Percentiles rank a stretch among this genome's conserved stretches.
Conservation (phyloP, 1,140 invertebrate species). For the Drosophila kikkawai region DNA sequence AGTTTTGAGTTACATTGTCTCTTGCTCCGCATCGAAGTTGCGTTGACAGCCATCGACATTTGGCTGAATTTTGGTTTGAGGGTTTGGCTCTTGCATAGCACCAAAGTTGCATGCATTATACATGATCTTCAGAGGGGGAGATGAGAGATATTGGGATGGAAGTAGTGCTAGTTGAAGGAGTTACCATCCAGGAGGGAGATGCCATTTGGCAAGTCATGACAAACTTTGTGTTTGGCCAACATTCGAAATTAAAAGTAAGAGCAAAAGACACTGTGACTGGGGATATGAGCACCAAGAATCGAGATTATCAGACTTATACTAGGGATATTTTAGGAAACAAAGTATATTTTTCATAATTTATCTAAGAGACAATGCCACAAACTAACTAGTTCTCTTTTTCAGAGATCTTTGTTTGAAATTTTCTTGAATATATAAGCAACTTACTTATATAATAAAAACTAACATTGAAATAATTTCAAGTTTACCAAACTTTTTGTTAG, state of each 20-base stretch:
- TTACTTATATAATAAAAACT: not conserved
- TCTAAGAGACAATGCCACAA: not conserved
- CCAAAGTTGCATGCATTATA: conserved; percentile 65
- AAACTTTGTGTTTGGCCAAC: conserved; percentile 75
- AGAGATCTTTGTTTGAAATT: not conserved
- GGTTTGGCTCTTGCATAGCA: conserved; percentile 36
- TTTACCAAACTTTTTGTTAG: not conserved
- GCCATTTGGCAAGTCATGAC: conserved; percentile 59
- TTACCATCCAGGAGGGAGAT: not conserved
- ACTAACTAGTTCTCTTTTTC: not conserved
- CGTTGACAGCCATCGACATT: conserved; percentile 71
- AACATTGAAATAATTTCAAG: not conserved
- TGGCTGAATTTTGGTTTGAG: conserved; percentile 21
- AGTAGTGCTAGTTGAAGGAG: not conserved
- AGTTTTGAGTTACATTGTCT: conserved; percentile 79
- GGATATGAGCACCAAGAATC: not conserved
- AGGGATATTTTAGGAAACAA: not conserved
- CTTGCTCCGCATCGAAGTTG: conserved; percentile 65
- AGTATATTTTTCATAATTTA: not conserved
- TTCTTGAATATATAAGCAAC: not conserved
- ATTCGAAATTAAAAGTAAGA: conserved; percentile 62
- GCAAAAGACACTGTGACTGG: not conserved
- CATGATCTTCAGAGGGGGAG: conserved; percentile 35
- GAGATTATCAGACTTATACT: not conserved
- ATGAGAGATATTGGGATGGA: not conserved